A percentile compares a stretch with the other conserved stretches of the same genome.
Evolutionary conservation across 2,888 invertebrate genomes (phyloP).

Genomic region (Cybosia mesomella): DNA sequence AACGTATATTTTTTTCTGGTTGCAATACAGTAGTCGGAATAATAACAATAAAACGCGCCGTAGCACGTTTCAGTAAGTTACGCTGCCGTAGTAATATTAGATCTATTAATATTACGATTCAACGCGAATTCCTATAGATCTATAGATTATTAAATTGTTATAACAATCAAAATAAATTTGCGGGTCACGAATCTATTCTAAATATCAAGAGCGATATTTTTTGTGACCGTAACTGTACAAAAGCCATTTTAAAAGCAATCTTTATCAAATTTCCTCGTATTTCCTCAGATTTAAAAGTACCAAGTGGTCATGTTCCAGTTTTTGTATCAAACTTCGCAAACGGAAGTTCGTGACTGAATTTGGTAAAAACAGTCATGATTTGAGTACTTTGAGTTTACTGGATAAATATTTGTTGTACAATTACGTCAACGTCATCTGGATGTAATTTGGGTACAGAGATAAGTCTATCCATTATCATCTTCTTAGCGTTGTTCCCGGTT

Average conservation of each 20-base stretch:
- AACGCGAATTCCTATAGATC: neutral
- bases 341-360: neutral
- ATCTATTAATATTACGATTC: neutral
- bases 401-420: neutral
- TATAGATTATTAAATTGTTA: conserved; percentile 2
- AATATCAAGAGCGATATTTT: conserved; percentile 7
- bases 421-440: neutral
- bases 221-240: conserved; percentile 28
- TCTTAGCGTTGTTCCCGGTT: neutral
- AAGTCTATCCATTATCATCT: too few species aligned
- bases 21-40: neutral
- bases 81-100: neutral
- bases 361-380: neutral
- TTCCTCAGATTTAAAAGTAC: conserved; percentile 5
- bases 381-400: neutral
- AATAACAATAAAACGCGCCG: neutral
- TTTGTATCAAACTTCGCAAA: conserved; percentile 14
- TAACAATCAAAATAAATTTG: conserved; percentile 4
- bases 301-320: conserved; percentile 9
- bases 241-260: conserved; percentile 28
- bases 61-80: neutral
- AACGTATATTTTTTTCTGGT: neutral
- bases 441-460: neutral
- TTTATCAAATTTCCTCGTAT: conserved; percentile 28
- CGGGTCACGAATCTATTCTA: conserved; percentile 12